Conservation (phyloP, 1,140 invertebrate species). For the Drosophila azteca region DNA sequence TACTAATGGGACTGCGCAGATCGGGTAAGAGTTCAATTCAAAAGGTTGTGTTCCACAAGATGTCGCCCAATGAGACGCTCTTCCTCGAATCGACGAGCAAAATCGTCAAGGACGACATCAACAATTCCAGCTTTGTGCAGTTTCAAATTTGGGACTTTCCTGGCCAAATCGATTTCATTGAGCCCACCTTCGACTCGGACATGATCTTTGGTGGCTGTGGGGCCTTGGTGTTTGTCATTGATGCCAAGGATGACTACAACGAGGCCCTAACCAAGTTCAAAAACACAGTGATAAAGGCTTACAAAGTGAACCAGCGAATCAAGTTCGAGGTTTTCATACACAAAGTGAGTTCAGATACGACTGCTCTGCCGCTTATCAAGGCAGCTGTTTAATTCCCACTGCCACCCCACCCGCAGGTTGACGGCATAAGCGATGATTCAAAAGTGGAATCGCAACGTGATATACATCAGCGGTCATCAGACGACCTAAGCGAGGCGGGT, state of each 20-base stretch:
- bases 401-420: constrained; percentile 87
- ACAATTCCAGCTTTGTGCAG: constrained; percentile 98
- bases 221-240: constrained; percentile 99
- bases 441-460: constrained; percentile 99
- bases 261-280: constrained; percentile 97
- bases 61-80: constrained; percentile 99
- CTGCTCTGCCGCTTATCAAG: constrained; percentile 20
- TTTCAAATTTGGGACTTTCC: constrained; percentile 99
- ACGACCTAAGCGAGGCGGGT: constrained; percentile 96
- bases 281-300: constrained; percentile 96
- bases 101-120: constrained; percentile 98
- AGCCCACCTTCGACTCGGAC: constrained; percentile 97
- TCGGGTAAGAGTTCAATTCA: constrained; percentile 99
- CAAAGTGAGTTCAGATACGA: constrained; percentile 85
- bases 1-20: constrained; percentile 97
- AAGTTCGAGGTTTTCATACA: constrained; percentile 99
- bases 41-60: constrained; percentile 99
- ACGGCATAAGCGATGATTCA: constrained; percentile 98
- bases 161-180: constrained; percentile 99
- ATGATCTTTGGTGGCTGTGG: constrained; percentile 97
- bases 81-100: constrained; percentile 99
- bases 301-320: constrained; percentile 97
- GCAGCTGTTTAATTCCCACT: constrained; percentile 1
- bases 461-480: constrained; percentile 98
- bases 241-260: constrained; percentile 99